Percentiles rank a stretch among this genome's conserved stretches.
Evolutionary conservation across 1,140 invertebrate genomes (phyloP).

Genomic region (Calosoma granatense): DNA sequence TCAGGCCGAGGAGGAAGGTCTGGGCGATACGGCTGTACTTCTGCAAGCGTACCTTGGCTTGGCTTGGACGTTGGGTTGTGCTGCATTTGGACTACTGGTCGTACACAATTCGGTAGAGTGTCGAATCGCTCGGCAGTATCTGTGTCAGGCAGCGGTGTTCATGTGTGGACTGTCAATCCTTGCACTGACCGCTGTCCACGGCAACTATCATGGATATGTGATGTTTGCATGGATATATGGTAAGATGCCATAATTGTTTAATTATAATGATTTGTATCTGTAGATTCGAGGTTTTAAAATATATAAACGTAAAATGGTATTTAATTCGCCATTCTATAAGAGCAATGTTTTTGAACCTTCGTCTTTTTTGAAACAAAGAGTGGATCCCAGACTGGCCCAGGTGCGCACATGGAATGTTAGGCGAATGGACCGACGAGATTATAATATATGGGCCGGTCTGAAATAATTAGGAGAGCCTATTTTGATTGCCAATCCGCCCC

Average conservation of each 20-base stretch:
- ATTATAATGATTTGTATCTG: too few species aligned
- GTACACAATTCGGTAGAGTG: conserved; percentile 75
- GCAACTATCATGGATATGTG: conserved; percentile 65
- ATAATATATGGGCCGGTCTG: too few species aligned
- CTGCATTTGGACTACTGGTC: conserved; percentile 69
- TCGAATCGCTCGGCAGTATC: conserved; percentile 73
- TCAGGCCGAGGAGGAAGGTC: conserved; percentile 62
- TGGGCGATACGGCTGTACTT: conserved; percentile 56
- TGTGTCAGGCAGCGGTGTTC: conserved; percentile 65
- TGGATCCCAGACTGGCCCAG: too few species aligned
- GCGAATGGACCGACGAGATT: too few species aligned
- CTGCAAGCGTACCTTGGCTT: conserved; percentile 72
- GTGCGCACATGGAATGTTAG: too few species aligned
- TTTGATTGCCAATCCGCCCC: too few species aligned
- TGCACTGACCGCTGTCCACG: conserved; percentile 71
- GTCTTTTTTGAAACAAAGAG: too few species aligned
- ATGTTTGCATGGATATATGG: conserved; percentile 78
- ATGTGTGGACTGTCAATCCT: conserved; percentile 71
- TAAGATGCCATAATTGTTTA: conserved; percentile 34
- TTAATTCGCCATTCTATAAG: background rate
- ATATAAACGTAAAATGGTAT: background rate
- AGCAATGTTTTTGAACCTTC: background rate
- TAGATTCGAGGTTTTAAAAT: too few species aligned
- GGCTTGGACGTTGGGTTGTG: conserved; percentile 72
- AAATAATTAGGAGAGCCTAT: too few species aligned